These are phyloP conservation scores for Tinea semifulvella DNA, from an alignment of 2,888 invertebrate genomes.

Conservation along the genomic window DNA sequence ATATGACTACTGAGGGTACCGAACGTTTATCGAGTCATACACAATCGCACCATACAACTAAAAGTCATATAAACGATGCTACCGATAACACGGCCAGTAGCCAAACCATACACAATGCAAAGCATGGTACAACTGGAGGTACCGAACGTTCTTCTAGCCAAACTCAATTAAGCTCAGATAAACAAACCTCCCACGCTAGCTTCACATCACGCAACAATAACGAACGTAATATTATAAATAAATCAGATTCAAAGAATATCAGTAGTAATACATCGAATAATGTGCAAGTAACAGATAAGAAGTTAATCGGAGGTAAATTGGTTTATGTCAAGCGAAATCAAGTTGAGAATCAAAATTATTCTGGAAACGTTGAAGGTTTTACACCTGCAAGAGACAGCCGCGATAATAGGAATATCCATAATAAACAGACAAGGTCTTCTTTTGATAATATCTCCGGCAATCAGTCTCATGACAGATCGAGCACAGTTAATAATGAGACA, in stretches of 20 bases:
- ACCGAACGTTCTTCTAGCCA: not conserved
- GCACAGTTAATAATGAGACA: not conserved
- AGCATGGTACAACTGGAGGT: not conserved
- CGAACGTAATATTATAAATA: slow-evolving; percentile 34
- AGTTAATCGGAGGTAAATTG: slow-evolving; percentile 57
- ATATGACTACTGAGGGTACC: not conserved
- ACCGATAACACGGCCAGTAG: slow-evolving; percentile 24
- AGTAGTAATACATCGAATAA: slow-evolving; percentile 38
- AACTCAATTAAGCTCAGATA: not conserved
- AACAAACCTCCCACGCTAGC: slow-evolving; percentile 15
- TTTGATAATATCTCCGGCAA: not conserved
- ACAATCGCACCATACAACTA: too few relatives aligned
- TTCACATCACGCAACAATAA: slow-evolving; percentile 30
- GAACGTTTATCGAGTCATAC: not conserved
- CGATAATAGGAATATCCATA: not conserved
- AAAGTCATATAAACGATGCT: not conserved
- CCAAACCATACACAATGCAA: slow-evolving; percentile 21
- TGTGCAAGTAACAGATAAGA: slow-evolving; percentile 65
- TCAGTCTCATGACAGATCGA: not conserved
- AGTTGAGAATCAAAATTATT: not conserved
- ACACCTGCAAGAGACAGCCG: not conserved
- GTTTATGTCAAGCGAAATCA: slow-evolving; percentile 62
- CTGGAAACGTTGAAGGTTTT: not conserved
- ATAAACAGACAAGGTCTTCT: not conserved
- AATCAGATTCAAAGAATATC: slow-evolving; percentile 35